Evolutionary conservation across 1,140 invertebrate genomes (phyloP).

Genomic region (Drosophila lacteicornis): DNA sequence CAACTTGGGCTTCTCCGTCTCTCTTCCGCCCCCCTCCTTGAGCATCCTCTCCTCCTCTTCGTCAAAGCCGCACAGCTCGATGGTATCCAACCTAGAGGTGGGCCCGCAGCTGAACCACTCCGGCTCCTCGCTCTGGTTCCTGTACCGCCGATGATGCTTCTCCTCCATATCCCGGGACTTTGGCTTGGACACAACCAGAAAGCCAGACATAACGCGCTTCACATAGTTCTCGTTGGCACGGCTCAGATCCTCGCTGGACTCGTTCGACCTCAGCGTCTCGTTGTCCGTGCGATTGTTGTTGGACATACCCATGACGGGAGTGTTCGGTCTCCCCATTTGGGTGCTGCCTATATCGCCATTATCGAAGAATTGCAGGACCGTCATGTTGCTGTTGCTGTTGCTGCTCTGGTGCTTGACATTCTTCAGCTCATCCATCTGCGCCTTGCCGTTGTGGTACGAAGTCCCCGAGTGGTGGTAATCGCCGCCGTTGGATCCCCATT

Average conservation of each 20-base stretch:
- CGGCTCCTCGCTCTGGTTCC: conserved; percentile 75
- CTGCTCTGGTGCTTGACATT: conserved; percentile 34
- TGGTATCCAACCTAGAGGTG: conserved; percentile 78
- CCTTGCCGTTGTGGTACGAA: conserved; percentile 42
- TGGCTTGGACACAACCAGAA: conserved; percentile 76
- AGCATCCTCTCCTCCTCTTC: conserved; percentile 70
- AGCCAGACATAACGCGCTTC: conserved; percentile 78
- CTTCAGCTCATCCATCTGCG: conserved; percentile 44
- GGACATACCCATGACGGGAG: conserved; percentile 64
- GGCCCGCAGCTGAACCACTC: conserved; percentile 84
- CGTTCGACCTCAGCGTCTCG: conserved; percentile 63
- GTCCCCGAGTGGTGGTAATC: conserved; percentile 50
- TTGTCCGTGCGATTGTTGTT: conserved; percentile 62
- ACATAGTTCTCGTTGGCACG: conserved; percentile 79
- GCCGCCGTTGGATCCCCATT: conserved; percentile 61
- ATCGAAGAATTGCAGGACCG: conserved; percentile 63
- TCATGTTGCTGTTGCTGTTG: conserved; percentile 47
- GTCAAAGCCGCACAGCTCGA: conserved; percentile 80
- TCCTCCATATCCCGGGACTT: conserved; percentile 73
- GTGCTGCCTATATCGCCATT: conserved; percentile 60
- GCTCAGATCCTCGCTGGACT: conserved; percentile 64
- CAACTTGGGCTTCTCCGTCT: conserved; percentile 55
- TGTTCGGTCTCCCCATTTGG: conserved; percentile 57
- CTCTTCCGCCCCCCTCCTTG: conserved; percentile 34
- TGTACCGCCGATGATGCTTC: conserved; percentile 65